Evolutionary conservation across 2,888 invertebrate genomes (phyloP), one percentile per base, ranked within the genome.

Genomic region (Eupithecia subumbrata): DNA sequence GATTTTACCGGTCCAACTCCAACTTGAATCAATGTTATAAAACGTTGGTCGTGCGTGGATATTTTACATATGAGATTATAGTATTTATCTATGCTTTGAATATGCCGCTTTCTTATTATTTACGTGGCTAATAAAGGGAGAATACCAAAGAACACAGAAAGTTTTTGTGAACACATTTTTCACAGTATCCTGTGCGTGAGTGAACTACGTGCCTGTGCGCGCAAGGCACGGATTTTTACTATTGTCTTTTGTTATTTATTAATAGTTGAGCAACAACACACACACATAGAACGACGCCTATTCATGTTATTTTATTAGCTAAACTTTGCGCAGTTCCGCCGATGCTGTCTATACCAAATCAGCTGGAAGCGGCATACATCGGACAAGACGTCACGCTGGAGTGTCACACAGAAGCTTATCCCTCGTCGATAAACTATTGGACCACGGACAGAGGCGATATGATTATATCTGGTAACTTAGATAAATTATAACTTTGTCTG

Each of bases 361-460:
- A 98, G 93, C 95, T 98, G 89, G 98, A 98, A 91, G 98, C 97
- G 66, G 98, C 98, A 76, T 98, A 98, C 91, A 92, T 98, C 80
- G 98, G 98, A 9, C 98, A 98, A 92, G 97, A 98, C 89, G 98
- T 98, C 77, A 96, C 97, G 66, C 93, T 98, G 80, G 98, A 98
- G 91, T 98, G 98, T 89, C 97, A 98, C 91, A 98, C 98, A 0
- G 98, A 98, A 91, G 98, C 98, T 66, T 98, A 97, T 90, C 98
- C 98, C 52, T 97, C 97, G 80, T 98, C 98, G 73, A 98, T 98
- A 90, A 98, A 98, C 95, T 98, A 98, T 91, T 98, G 98, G 98
- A 98, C 98, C 56, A 98, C 97, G 11, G 98, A 98, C 85, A 96
- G 97, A 76, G 98, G 98, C 69, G 98, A 98, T 89, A 98, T 98